Evolutionary conservation across 2,797 vertebrate species (phyloP), one percentile per base, ranked within the genome.

Genomic region (Bryconaethiops microstoma): DNA sequence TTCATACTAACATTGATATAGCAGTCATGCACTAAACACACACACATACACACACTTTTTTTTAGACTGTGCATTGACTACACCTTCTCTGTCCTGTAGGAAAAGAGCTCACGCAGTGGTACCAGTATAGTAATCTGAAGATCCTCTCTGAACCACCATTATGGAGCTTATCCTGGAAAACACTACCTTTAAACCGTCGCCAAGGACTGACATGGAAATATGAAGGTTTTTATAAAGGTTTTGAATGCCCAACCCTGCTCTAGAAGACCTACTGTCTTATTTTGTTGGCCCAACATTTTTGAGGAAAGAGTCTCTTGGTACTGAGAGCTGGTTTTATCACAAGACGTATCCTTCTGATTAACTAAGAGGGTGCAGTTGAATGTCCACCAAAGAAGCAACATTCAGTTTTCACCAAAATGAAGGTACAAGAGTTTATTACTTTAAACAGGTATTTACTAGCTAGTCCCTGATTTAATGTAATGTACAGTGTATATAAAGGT

Each of bases 101-200:
- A 86, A 90, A 96, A 93, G 87, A 96, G 95, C 89, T 97, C 95
- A 87, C 93, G 95, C 90, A 97, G 95, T 84, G 97, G 94, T 82
- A 95, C 25, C 52, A 87, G 83, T 55, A 65, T 85, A 39, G 77
- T 87, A 63, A 87, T 87, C 83, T 86, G 82, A 86, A 78, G 79
- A 1, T 17, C 29, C 29, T 42, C 21, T 64, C 21, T 39, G 19
- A 23, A 29, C 21, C 19, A 62, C 23, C 73, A 29, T 65, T 57
- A 54, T 39, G 77, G 19, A 72, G 29, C 55, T 21, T 72, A 50
- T 67, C 60, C 70, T 17, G 40, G 14, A 73, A 60, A 45, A 67
- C 5, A 2, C 71, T 59, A 39, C 25, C 48, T 39, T 54, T 68
- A 55, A n/a, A 68, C 64, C 76, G 23, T 64, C 64, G 35, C 63